Conservation (phyloP, 2,797 vertebrate species). For the Kryptopterus vitreolus region DNA sequence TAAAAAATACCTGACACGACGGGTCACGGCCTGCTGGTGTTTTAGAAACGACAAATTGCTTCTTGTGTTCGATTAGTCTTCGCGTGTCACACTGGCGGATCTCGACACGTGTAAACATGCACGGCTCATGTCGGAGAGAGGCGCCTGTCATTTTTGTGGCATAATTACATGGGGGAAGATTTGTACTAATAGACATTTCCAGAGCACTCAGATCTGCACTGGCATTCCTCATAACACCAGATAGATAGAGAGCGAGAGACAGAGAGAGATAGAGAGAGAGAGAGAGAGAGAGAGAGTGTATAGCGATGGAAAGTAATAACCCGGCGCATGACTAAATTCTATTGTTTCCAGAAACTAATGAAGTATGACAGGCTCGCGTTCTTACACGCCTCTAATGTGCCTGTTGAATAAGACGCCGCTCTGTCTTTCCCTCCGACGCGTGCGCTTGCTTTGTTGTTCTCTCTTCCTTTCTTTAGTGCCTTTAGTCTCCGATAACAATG, state of each 20-base stretch:
- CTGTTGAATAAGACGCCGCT: constrained; percentile 57
- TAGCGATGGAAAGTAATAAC: constrained; percentile 35
- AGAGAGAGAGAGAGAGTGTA: background rate
- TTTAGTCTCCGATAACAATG: constrained; percentile 37
- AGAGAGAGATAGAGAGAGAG: constrained; percentile 20
- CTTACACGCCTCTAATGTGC: constrained; percentile 48
- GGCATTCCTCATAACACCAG: constrained; percentile 29
- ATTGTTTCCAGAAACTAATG: constrained; percentile 51
- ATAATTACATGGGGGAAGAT: constrained; percentile 46
- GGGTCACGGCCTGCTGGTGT: background rate
- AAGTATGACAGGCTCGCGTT: constrained; percentile 50
- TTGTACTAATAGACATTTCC: constrained; percentile 51
- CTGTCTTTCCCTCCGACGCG: constrained; percentile 42
- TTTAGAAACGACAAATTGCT: constrained; percentile 13
- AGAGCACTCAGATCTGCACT: constrained; percentile 37
- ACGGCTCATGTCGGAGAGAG: constrained; percentile 34
- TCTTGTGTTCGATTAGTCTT: constrained; percentile 17
- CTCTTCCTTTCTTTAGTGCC: constrained; percentile 7
- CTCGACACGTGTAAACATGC: constrained; percentile 35
- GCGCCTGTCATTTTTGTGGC: constrained; percentile 39
- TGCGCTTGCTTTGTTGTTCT: constrained; percentile 15
- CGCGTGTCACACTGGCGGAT: constrained; percentile 27
- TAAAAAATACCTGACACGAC: background rate
- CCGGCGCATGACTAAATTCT: constrained; percentile 39
- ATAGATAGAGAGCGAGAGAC: background rate